phyloP scores from a whole-genome alignment of 2,888 invertebrate species.

The Oligia fasciuncula region DNA sequence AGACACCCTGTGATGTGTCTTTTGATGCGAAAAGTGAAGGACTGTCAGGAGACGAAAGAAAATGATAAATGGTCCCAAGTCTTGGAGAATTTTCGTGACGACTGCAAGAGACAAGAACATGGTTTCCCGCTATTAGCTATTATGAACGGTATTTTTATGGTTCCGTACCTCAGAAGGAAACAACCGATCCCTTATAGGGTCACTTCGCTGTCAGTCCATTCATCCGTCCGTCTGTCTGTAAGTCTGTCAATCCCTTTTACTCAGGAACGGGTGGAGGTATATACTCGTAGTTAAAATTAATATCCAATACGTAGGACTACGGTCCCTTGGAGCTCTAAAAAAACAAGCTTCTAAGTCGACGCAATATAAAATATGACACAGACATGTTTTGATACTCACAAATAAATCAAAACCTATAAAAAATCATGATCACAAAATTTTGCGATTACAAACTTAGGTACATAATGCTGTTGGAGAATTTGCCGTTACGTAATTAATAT shows the following conservation, averaged over 20 bases:
- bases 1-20: slow-evolving; percentile 37
- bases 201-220: neutral
- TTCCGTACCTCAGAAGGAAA: neutral
- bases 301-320: neutral
- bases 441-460: neutral
- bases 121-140: neutral
- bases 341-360: neutral
- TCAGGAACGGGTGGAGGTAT: neutral
- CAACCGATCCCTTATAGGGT: neutral
- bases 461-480: neutral
- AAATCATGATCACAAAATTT: neutral
- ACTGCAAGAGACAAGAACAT: slow-evolving; percentile 19
- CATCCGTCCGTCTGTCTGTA: neutral
- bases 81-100: neutral
- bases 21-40: slow-evolving; percentile 33
- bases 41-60: slow-evolving; percentile 18
- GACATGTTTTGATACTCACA: neutral
- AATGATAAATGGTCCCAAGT: slow-evolving; percentile 39
- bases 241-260: neutral
- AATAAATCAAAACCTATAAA: neutral
- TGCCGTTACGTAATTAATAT: neutral
- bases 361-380: neutral
- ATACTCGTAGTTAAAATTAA: neutral
- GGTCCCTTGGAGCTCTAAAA: neutral
- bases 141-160: neutral